These are phyloP conservation scores for Spodoptera litura DNA, from an alignment of 1,140 invertebrate genomes.

Conservation along the genomic window DNA sequence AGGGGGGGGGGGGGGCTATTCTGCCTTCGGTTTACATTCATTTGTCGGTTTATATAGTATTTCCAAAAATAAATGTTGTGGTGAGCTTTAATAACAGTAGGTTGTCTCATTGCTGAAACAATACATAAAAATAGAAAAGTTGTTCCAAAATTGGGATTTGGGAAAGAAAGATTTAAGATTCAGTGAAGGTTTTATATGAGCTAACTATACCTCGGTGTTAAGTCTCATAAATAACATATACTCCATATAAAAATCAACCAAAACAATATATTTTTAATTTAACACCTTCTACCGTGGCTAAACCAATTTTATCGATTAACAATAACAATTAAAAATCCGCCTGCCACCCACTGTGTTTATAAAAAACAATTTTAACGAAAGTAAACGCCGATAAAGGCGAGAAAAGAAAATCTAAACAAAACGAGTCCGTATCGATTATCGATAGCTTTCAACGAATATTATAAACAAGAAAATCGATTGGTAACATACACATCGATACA, in stretches of 20 bases:
- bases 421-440: conserved; percentile 49
- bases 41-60: too few species aligned
- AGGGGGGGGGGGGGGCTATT: too few species aligned
- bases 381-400: conserved; percentile 61
- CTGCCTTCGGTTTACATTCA: too few species aligned
- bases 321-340: conserved; percentile 41
- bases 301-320: conserved; percentile 32
- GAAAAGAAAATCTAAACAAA: conserved; percentile 65
- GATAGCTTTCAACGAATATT: conserved; percentile 57
- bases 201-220: too few species aligned
- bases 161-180: too few species aligned
- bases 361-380: conserved; percentile 62
- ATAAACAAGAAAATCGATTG: conserved; percentile 72
- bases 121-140: too few species aligned
- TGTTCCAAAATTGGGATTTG: too few species aligned
- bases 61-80: too few species aligned
- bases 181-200: too few species aligned
- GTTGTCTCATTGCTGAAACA: too few species aligned
- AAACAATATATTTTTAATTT: conserved; percentile 45
- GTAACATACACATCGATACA: conserved; percentile 51
- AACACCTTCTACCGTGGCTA: conserved; percentile 26
- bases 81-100: too few species aligned
- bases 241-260: background rate
- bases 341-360: conserved; percentile 57
- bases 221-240: too few species aligned